These are phyloP conservation scores for Caenorhabditis wallacei DNA, from an alignment of 2,888 invertebrate genomes.

Conservation along the genomic window DNA sequence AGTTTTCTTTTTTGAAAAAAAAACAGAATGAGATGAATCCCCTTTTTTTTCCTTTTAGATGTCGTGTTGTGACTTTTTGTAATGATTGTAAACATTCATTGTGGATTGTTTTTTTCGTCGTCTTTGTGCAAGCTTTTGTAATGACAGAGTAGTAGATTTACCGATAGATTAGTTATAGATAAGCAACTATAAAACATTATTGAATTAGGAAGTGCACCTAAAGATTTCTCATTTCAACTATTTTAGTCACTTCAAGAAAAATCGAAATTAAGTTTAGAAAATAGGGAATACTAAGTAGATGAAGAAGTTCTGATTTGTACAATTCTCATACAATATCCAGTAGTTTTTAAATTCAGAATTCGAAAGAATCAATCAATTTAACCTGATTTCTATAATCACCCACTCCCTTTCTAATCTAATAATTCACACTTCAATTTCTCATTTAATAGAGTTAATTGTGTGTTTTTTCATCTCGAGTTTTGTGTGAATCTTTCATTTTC, in stretches of 20 bases:
- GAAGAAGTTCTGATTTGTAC: too few relatives aligned
- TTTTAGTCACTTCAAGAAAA: too few relatives aligned
- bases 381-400: not conserved
- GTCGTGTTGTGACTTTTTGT: slow-evolving; percentile 36
- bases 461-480: slow-evolving; percentile 11
- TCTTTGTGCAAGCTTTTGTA: slow-evolving; percentile 37
- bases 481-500: not conserved
- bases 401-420: not conserved
- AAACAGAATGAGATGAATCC: not conserved
- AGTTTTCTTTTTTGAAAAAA: slow-evolving; percentile 1
- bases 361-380: not conserved
- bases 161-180: slow-evolving; percentile 6
- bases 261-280: too few relatives aligned
- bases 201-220: too few relatives aligned
- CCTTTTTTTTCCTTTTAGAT: slow-evolving; percentile 27
- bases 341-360: too few relatives aligned
- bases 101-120: slow-evolving; percentile 25
- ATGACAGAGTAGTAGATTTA: slow-evolving; percentile 2
- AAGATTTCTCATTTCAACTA: too few relatives aligned
- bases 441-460: slow-evolving; percentile 22
- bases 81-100: slow-evolving; percentile 7
- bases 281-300: too few relatives aligned
- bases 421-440: slow-evolving; percentile 12
- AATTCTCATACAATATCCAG: too few relatives aligned
- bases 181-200: not conserved